phyloP scores from a whole-genome alignment of 2,797 vertebrate species.

The Mastacembelus armatus region DNA sequence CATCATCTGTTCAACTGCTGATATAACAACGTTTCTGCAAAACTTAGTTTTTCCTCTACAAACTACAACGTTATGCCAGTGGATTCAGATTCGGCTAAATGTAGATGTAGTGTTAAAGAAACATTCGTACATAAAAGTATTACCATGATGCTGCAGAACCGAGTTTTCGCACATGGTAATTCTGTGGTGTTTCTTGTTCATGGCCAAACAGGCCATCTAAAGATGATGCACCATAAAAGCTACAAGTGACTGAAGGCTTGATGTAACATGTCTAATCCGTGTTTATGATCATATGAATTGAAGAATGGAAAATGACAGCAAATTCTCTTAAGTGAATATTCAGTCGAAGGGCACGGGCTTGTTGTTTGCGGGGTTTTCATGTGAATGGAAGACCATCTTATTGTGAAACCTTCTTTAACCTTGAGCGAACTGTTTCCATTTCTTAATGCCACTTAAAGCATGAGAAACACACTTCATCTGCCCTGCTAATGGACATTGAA shows the following conservation, averaged over 20 bases:
- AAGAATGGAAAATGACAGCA: conserved; percentile 43
- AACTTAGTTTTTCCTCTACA: too few species aligned
- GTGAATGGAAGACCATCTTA: conserved; percentile 48
- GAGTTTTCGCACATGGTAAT: too few species aligned
- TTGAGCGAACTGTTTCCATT: conserved; percentile 51
- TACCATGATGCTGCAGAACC: too few species aligned
- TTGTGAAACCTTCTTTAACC: conserved; percentile 50
- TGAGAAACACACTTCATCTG: conserved; percentile 28
- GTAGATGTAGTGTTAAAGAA: too few species aligned
- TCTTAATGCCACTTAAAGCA: conserved; percentile 61
- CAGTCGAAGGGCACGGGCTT: conserved; percentile 47
- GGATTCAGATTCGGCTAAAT: too few species aligned
- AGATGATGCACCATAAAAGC: conserved; percentile 37
- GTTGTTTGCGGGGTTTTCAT: conserved; percentile 48
- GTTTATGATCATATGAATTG: conserved; percentile 54
- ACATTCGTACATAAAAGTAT: too few species aligned
- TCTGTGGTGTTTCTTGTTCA: too few species aligned
- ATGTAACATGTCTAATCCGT: conserved; percentile 10
- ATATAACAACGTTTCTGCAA: too few species aligned
- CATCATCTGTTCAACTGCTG: too few species aligned
- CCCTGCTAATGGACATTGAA: conserved; percentile 54
- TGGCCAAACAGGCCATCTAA: too few species aligned
- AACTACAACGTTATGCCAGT: too few species aligned
- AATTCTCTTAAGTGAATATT: conserved; percentile 56
- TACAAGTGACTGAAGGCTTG: conserved; percentile 13